Evolutionary conservation across 2,113 vertebrate species (phyloP), one percentile per base, ranked within the genome.

Genomic region (Melanerpes aurifrons): DNA sequence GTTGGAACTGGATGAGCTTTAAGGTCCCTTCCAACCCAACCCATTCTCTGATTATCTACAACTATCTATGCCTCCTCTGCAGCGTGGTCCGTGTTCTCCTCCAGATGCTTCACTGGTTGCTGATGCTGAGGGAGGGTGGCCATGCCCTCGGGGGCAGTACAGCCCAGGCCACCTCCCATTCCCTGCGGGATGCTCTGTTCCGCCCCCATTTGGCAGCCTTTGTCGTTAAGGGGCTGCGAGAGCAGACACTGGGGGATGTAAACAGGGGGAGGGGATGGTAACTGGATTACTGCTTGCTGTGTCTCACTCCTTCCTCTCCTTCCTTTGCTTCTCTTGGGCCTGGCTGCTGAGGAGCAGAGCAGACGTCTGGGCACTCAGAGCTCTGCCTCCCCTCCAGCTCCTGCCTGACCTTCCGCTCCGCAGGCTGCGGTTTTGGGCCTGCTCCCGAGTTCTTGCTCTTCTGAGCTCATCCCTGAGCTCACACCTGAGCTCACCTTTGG

Each of bases 401-500:
- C 86, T 92, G 22, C n/a, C 2, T 66, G 91, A 79, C 90, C 10
- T 2, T 3, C 2, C 5, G 29, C 73, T 72, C 58, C 2, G 3
- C 13, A 87, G 45, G 13, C 19, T 22, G 9, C 11, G 64, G 78
- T 25, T 12, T 22, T 93, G 95, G 92, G 86, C 57, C 50, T 1
- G 3, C 37, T 96, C 78, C 91, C 35, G 57, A 90, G 74, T n/a
- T 88, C 43, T 45, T 90, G 76, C 58, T 93, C 59, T 12, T 89
- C 56, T 57, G 56, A 57, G 56, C 56, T 57, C 56, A 57, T 57
- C 50, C 18, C 88, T 96, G 90, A 96, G 92, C 95, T 96, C 92
- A 94, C 88, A 53, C 89, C 89, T 95, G 91, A 96, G 92, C 92
- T 95, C 92, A 96, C 94, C 95, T 82, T 93, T 96, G 94, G 92